Conservation (phyloP, 2,113 vertebrate species). For the Epinephelus moara region DNA sequence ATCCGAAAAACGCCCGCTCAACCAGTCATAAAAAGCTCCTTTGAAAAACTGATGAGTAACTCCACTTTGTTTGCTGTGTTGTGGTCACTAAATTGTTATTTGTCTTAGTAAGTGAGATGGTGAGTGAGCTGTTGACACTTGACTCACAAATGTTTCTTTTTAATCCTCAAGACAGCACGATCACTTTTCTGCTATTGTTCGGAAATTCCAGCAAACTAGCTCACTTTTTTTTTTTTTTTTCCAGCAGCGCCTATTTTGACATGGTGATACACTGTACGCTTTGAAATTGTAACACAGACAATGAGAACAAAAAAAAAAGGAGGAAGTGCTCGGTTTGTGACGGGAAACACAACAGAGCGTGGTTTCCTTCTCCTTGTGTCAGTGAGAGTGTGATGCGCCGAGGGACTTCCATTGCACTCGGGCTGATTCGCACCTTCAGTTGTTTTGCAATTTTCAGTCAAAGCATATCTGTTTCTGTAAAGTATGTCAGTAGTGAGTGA, state of each 20-base stretch:
- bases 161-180: not conserved
- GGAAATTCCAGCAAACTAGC: not conserved
- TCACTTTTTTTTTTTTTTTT: slow-evolving; percentile 20
- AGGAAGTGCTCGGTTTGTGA: slow-evolving; percentile 79
- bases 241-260: slow-evolving; percentile 33
- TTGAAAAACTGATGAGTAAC: slow-evolving; percentile 1
- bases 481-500: not conserved
- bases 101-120: no score
- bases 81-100: not conserved
- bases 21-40: not conserved
- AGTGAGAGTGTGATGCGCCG: slow-evolving; percentile 56
- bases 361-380: slow-evolving; percentile 76
- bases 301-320: slow-evolving; percentile 42
- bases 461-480: slow-evolving; percentile 7
- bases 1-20: not conserved
- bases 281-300: slow-evolving; percentile 46
- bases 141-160: not conserved
- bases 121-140: not conserved
- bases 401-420: slow-evolving; percentile 70
- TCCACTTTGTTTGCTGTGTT: not conserved
- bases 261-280: not conserved
- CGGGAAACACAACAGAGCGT: slow-evolving; percentile 69
- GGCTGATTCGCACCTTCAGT: not conserved
- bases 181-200: slow-evolving; percentile 1
- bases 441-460: not conserved